Base-by-base conservation (phyloP, 2,888 invertebrate species). In the Petrolisthes manimaculis region DNA sequence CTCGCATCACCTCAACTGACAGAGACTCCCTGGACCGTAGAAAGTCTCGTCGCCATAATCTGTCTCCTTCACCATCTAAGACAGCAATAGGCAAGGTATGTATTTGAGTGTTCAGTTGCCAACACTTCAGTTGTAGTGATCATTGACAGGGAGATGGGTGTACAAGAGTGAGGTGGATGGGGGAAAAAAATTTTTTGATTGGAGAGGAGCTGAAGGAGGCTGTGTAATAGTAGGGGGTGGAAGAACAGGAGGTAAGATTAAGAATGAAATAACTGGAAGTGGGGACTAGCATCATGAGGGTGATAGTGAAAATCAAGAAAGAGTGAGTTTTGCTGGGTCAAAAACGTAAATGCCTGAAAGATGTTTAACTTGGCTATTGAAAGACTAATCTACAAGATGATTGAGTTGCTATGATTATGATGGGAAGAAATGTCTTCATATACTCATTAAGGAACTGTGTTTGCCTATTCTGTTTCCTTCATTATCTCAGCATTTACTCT, bases 11-110 rank as follows among this genome's bases (percentile, higher is more conserved):
- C 71, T 88, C 89, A 24, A 69, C 51, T 37, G 84, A 84, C 55
- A 61, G 89, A 53, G 90, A 89, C 55, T 84, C 87, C 37, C 69
- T 84, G 53, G 87, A 89, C 37, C 87, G 89, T 18, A 83, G 89
- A 24, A 89, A 89, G 21, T 89, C 89, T 18, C 82, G 84, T 3
- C 24, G 89, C 53, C 89, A 89, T 67, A 71, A 80, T n/a, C 81
- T 85, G 24, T 85, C 88, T 18, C 88, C 88, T 2, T 81, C 88
- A 51, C 88, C 88, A 8, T 18, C 81, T 3, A 88, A 88, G 37
- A 69, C 53, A 4, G 74, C 74, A 51, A 83, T 78, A 78, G 86
- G 77, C n/a, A 55, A 12, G 4, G 37, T 83, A 14, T 83, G n/a
- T 69, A 14, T 37, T 37, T 37, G 37, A 37, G 37, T 37, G 37